These are phyloP conservation scores for Microcebus jonahi DNA, from an alignment of 2,113 vertebrate species.

Conservation along the genomic window DNA sequence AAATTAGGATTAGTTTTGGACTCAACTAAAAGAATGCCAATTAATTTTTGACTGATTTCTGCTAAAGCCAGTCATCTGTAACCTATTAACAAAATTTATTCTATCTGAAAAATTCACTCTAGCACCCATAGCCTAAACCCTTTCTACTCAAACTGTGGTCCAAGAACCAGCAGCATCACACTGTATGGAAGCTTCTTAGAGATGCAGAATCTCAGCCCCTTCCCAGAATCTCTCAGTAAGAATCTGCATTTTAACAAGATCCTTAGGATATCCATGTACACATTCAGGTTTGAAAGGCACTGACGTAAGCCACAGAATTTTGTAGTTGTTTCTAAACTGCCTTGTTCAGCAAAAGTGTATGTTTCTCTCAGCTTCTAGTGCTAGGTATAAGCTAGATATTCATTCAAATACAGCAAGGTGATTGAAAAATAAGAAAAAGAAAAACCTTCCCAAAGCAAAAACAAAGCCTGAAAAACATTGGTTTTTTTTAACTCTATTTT, in stretches of 20 bases:
- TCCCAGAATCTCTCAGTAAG: background rate
- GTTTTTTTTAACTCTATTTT: background rate
- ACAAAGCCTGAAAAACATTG: background rate
- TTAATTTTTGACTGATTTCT: constrained; percentile 23
- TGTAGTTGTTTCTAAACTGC: background rate
- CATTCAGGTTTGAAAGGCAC: background rate
- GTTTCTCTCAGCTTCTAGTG: background rate
- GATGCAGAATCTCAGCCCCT: background rate
- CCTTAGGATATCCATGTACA: background rate
- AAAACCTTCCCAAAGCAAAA: background rate
- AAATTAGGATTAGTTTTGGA: background rate
- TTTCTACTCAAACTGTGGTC: background rate
- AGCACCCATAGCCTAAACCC: background rate
- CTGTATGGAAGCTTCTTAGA: background rate
- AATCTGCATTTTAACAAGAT: background rate
- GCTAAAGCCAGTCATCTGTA: background rate
- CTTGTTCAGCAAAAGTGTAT: background rate
- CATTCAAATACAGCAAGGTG: background rate
- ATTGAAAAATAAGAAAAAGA: background rate
- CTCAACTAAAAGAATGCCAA: background rate
- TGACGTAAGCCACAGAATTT: background rate
- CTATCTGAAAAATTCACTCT: background rate
- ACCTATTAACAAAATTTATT: constrained; percentile 3
- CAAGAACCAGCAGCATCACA: background rate
- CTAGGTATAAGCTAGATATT: background rate